These are phyloP conservation scores for Antitype chi DNA, from an alignment of 2,888 invertebrate genomes.

Conservation along the genomic window DNA sequence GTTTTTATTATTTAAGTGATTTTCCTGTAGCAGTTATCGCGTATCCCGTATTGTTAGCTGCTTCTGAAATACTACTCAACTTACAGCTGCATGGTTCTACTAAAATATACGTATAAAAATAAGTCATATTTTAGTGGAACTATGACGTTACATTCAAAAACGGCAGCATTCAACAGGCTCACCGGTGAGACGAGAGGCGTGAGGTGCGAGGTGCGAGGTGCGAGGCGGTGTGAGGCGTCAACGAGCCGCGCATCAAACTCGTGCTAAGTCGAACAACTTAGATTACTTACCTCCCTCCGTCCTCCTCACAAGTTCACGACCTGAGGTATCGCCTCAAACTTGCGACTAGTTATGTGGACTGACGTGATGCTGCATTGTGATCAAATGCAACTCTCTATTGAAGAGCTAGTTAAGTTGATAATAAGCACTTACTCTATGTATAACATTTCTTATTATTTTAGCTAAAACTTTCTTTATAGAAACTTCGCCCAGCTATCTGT, in stretches of 20 bases:
- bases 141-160: background rate
- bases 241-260: constrained; percentile 30
- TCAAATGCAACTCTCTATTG: constrained; percentile 4
- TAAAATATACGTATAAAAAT: background rate
- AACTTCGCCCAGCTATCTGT: background rate
- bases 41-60: background rate
- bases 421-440: background rate
- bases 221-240: constrained; percentile 13
- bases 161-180: constrained; percentile 19
- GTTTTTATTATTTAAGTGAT: background rate
- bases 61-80: background rate
- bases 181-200: background rate
- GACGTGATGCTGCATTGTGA: constrained; percentile 1
- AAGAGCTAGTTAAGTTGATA: background rate
- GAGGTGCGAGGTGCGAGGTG: constrained; percentile 12
- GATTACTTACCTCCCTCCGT: constrained; percentile 28
- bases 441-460: background rate
- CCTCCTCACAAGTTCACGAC: background rate
- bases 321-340: constrained; percentile 12
- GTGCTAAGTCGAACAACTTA: constrained; percentile 55
- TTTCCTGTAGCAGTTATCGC: background rate
- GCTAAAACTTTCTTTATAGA: background rate
- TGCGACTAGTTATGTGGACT: constrained; percentile 15
- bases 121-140: background rate
- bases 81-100: background rate